These are phyloP conservation scores for Semnornis frantzii DNA, from an alignment of 2,113 vertebrate genomes.

Conservation along the genomic window DNA sequence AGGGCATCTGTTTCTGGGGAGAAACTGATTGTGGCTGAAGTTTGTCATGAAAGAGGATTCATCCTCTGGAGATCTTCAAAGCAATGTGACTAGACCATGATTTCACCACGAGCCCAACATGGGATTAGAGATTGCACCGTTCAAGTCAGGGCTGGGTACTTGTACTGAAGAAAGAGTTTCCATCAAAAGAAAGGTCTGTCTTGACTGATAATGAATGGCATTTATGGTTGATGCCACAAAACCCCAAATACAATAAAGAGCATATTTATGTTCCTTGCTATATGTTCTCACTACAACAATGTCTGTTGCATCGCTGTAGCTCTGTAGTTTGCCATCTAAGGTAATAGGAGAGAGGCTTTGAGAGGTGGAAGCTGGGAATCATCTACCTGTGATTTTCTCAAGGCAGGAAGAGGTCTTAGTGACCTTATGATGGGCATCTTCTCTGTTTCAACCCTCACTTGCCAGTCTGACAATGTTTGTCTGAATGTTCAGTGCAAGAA, in stretches of 20 bases:
- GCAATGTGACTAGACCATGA: neutral
- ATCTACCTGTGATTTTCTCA: neutral
- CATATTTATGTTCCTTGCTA: neutral
- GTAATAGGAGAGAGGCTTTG: neutral
- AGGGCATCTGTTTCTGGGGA: neutral
- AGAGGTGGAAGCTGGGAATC: neutral
- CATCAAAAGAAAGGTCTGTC: neutral
- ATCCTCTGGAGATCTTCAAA: neutral
- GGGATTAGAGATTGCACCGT: neutral
- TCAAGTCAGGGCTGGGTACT: neutral
- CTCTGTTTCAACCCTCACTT: fast-evolving
- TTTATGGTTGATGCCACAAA: neutral
- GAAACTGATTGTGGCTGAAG: neutral
- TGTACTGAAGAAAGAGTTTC: neutral
- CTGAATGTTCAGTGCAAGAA: neutral
- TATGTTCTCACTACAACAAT: neutral
- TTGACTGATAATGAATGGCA: neutral
- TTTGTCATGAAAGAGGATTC: neutral
- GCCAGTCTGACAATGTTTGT: neutral
- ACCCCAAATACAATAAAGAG: neutral
- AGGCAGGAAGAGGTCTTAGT: neutral
- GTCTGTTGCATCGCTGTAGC: neutral
- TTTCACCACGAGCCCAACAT: neutral
- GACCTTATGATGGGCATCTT: neutral
- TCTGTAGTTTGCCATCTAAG: neutral